phyloP scores from a whole-genome alignment of 2,113 vertebrate species.

The Lasiurus borealis region DNA sequence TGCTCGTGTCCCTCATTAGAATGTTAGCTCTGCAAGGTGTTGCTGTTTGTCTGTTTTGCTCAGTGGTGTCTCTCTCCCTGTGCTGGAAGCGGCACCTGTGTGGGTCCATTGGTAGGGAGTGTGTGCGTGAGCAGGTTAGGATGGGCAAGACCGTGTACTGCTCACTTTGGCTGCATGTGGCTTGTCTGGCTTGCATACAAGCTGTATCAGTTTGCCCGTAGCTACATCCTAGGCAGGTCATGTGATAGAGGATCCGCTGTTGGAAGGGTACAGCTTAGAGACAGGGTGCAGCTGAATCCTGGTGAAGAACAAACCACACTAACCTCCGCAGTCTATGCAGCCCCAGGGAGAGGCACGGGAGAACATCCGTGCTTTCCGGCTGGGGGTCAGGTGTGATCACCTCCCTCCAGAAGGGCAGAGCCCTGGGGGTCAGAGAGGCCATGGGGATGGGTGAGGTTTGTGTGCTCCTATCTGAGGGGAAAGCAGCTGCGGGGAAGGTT shows the following conservation, averaged over 20 bases:
- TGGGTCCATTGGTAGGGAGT: not conserved
- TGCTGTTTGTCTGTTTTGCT: too few relatives aligned
- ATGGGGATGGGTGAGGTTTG: not conserved
- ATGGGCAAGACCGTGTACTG: not conserved
- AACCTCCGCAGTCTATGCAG: fast-evolving
- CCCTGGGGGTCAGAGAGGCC: not conserved
- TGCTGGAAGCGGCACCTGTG: not conserved
- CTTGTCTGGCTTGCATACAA: not conserved
- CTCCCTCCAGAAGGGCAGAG: not conserved
- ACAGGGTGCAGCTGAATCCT: not conserved
- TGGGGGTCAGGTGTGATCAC: not conserved
- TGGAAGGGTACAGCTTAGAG: not conserved
- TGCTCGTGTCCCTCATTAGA: not conserved
- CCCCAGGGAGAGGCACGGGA: not conserved
- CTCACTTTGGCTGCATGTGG: not conserved
- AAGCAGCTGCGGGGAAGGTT: not conserved
- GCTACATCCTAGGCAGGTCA: fast-evolving
- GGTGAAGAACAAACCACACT: not conserved
- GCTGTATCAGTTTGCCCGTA: not conserved
- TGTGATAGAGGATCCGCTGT: not conserved
- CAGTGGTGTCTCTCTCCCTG: not conserved
- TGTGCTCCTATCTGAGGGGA: too few relatives aligned
- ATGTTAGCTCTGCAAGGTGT: not conserved
- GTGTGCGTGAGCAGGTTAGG: fast-evolving
- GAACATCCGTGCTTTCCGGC: too few relatives aligned